These are phyloP conservation scores for Psephotus haematonotus DNA, from an alignment of 2,113 vertebrate genomes.

Conservation along the genomic window DNA sequence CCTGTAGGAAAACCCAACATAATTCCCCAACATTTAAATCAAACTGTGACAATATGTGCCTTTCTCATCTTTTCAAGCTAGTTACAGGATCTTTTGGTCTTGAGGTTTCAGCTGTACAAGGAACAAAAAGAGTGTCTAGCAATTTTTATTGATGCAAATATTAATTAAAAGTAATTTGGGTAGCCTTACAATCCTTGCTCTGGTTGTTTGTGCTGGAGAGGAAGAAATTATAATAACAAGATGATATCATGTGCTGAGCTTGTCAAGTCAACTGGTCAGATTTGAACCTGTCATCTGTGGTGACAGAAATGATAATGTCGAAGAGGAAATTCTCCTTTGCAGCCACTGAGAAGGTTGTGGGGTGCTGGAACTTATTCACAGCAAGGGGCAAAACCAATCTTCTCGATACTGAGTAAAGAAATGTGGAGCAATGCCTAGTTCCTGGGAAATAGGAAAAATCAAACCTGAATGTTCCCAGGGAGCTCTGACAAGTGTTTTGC, in stretches of 20 bases:
- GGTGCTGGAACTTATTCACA: not conserved
- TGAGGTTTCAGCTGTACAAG: not conserved
- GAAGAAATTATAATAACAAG: not conserved
- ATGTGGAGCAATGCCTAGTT: rapidly evolving
- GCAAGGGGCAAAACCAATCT: not conserved
- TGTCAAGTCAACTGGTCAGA: not conserved
- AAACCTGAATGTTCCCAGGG: not conserved
- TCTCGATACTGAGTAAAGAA: not conserved
- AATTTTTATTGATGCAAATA: not conserved
- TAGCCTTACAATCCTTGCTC: not conserved
- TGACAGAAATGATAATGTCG: not conserved
- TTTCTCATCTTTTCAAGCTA: not conserved
- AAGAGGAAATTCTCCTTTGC: not conserved
- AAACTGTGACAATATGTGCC: not conserved
- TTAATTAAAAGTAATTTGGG: not conserved
- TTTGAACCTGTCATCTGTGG: not conserved
- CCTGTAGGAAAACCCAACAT: not conserved
- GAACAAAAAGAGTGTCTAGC: not conserved
- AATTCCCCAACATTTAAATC: not conserved
- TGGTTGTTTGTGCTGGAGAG: not conserved
- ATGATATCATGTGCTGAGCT: not conserved
- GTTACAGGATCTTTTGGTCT: not conserved
- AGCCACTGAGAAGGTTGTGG: not conserved
- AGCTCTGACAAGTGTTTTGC: not conserved
- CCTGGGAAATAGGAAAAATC: not conserved